These are phyloP conservation scores for Nicator chloris DNA, from an alignment of 2,113 vertebrate genomes.

Conservation along the genomic window DNA sequence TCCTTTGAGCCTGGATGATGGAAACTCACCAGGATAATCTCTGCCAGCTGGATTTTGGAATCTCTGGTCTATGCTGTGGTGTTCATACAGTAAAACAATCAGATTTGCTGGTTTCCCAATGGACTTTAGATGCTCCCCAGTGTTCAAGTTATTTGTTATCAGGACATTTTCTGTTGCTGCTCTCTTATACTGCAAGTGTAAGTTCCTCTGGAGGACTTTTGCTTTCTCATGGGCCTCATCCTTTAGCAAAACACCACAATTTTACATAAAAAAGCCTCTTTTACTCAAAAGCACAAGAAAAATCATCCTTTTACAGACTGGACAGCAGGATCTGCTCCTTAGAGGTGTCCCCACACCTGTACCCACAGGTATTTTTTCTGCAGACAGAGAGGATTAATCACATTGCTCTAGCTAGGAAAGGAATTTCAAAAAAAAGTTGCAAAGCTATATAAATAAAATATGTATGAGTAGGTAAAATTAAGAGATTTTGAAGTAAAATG, in stretches of 20 bases:
- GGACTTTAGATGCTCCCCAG: slow-evolving; percentile 74
- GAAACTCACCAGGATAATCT: slow-evolving; percentile 81
- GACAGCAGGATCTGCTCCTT: not conserved
- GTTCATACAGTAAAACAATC: slow-evolving; percentile 85
- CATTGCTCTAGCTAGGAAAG: not conserved
- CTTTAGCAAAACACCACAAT: slow-evolving; percentile 61
- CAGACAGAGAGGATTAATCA: not conserved
- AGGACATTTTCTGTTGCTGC: slow-evolving; percentile 88
- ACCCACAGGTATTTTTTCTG: not conserved
- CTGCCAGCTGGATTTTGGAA: slow-evolving; percentile 72
- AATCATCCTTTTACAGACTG: not conserved
- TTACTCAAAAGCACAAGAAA: not conserved
- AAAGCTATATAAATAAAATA: not conserved
- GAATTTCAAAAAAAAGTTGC: not conserved
- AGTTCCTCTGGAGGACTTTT: slow-evolving; percentile 80
- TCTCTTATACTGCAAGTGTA: slow-evolving; percentile 82
- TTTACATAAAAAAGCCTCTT: not conserved
- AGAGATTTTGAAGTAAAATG: not conserved
- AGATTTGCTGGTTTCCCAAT: slow-evolving; percentile 84
- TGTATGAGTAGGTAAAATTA: not conserved
- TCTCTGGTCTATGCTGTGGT: slow-evolving; percentile 83
- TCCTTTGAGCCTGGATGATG: not conserved
- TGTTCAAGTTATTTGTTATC: slow-evolving; percentile 74
- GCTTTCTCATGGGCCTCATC: slow-evolving; percentile 73
- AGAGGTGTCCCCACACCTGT: not conserved